phyloP scores from a whole-genome alignment of 2,888 invertebrate species.

The Adelphocoris suturalis region DNA sequence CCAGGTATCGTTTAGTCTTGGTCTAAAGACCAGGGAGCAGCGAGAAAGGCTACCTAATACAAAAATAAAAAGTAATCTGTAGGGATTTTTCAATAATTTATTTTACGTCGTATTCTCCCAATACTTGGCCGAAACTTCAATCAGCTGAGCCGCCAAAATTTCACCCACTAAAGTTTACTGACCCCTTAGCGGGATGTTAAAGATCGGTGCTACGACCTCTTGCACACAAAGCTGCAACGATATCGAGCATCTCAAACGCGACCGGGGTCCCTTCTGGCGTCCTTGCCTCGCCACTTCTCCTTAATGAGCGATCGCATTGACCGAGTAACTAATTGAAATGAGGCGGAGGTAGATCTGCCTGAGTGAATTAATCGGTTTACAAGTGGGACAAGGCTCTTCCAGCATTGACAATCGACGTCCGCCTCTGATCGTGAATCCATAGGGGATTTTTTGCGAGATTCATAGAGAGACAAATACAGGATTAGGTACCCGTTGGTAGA shows the following conservation, averaged over 20 bases:
- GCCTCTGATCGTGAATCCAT: conserved; percentile 23
- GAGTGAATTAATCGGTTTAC: conserved; percentile 14
- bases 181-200: background rate
- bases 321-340: conserved; percentile 51
- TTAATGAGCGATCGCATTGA: conserved; percentile 41
- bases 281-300: conserved; percentile 27
- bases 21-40: no score
- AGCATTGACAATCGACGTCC: conserved; percentile 28
- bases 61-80: no score
- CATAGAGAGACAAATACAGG: background rate
- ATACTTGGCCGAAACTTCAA: no score
- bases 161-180: background rate
- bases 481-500: no score
- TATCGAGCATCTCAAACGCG: conserved; percentile 25
- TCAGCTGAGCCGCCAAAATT: no score
- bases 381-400: conserved; percentile 52
- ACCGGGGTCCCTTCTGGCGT: conserved; percentile 11
- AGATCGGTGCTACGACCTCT: conserved; percentile 28
- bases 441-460: background rate
- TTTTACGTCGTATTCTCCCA: no score
- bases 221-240: conserved; percentile 6
- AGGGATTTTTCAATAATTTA: no score
- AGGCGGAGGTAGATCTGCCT: background rate
- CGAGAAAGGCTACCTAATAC: no score
- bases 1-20: no score